Percentiles rank a stretch among this genome's conserved stretches.
Conservation (phyloP, 1,140 invertebrate species). For the Neodiprion pinetum region DNA sequence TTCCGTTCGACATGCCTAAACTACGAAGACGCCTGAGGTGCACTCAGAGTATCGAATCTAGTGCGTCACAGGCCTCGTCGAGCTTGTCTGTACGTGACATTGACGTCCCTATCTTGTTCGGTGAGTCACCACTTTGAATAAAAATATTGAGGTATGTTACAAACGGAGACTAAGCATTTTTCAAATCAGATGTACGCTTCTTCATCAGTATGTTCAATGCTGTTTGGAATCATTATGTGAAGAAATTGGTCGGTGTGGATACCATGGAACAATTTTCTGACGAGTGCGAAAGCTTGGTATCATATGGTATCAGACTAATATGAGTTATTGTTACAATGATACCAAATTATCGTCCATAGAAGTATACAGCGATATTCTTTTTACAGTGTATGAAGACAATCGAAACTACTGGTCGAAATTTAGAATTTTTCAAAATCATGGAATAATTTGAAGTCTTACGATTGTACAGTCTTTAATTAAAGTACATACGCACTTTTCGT, state of each 20-base stretch:
- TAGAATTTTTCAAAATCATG: too few relatives aligned
- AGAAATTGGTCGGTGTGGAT: neutral
- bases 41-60: slow-evolving; percentile 68
- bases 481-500: too few relatives aligned
- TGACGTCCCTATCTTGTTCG: slow-evolving; percentile 62
- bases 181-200: neutral
- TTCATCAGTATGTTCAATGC: neutral
- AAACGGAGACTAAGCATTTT: neutral
- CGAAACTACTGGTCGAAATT: too few relatives aligned
- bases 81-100: slow-evolving; percentile 78
- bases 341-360: too few relatives aligned
- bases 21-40: slow-evolving; percentile 73
- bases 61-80: slow-evolving; percentile 78
- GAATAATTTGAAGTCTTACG: too few relatives aligned
- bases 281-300: too few relatives aligned
- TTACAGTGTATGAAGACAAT: too few relatives aligned
- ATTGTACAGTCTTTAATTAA: too few relatives aligned
- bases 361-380: too few relatives aligned
- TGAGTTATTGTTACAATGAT: too few relatives aligned
- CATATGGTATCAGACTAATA: too few relatives aligned
- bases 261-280: neutral
- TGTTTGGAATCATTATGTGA: too few relatives aligned
- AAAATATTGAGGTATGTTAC: slow-evolving; percentile 18
- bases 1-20: slow-evolving; percentile 91
- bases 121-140: slow-evolving; percentile 35